These are phyloP conservation scores for Calliphora vomitoria DNA, from an alignment of 2,888 invertebrate species.

Conservation along the genomic window DNA sequence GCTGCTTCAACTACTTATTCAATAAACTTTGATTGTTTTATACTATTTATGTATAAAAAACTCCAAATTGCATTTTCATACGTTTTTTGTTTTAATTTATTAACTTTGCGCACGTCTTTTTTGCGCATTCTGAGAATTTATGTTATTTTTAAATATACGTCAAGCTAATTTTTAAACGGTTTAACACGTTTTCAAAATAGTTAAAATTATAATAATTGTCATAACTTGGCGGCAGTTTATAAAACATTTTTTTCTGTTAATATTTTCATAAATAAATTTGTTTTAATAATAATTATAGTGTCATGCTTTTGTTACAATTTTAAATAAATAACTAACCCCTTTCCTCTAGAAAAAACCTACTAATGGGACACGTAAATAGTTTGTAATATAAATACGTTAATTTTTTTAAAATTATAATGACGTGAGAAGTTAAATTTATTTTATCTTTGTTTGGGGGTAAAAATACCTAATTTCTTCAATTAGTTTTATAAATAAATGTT, in stretches of 20 bases:
- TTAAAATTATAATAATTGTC: not conserved
- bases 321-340: not conserved
- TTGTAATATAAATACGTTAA: not conserved
- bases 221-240: not conserved
- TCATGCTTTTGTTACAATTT: not conserved
- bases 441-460: not conserved
- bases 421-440: not conserved
- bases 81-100: conserved; percentile 6
- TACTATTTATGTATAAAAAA: not conserved
- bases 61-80: conserved; percentile 11
- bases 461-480: not conserved
- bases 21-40: not conserved
- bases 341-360: too few relatives aligned
- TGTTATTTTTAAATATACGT: not conserved
- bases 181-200: conserved; percentile 36
- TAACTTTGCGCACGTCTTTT: conserved; percentile 25
- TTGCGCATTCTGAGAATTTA: not conserved
- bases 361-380: not conserved
- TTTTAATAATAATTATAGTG: not conserved
- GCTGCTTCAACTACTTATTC: not conserved
- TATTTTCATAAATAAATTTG: not conserved
- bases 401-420: too few relatives aligned
- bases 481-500: too few relatives aligned
- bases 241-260: conserved; percentile 4
- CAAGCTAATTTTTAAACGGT: not conserved